A percentile compares a stretch with the other conserved stretches of the same genome.
These are phyloP conservation scores for Hyles lineata DNA, from an alignment of 2,888 invertebrate species.

Conservation along the genomic window DNA sequence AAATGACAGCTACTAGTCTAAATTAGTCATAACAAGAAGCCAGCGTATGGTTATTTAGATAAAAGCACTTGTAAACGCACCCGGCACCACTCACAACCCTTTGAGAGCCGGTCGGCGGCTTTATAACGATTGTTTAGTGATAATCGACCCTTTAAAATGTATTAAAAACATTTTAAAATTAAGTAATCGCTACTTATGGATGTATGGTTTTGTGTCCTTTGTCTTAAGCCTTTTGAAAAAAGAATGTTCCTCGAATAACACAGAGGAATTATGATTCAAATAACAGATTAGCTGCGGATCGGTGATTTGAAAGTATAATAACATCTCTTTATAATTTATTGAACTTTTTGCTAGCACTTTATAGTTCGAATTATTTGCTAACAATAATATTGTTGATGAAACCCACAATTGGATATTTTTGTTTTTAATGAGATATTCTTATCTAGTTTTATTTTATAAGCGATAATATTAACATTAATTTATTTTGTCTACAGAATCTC, in stretches of 20 bases:
- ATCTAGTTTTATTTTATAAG: not conserved
- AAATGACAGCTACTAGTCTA: conserved; percentile 27
- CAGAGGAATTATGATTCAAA: too few relatives aligned
- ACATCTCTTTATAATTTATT: too few relatives aligned
- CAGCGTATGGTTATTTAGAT: conserved; percentile 66
- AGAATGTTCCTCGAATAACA: not conserved
- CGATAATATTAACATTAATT: conserved; percentile 29
- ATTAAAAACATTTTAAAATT: conserved; percentile 41
- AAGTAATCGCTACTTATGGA: conserved; percentile 22
- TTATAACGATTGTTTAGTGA: conserved; percentile 58
- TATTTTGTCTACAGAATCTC: conserved; percentile 73
- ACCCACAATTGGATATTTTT: too few relatives aligned
- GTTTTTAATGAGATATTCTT: not conserved
- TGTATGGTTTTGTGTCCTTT: conserved; percentile 19
- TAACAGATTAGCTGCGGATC: not conserved
- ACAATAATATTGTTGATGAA: too few relatives aligned
- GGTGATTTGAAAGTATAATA: too few relatives aligned
- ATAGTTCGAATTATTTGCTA: too few relatives aligned
- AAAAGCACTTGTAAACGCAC: conserved; percentile 48
- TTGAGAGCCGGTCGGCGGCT: conserved; percentile 51
- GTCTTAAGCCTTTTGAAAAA: not conserved
- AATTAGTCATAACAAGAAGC: conserved; percentile 29
- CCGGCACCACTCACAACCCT: conserved; percentile 74
- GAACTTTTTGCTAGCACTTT: too few relatives aligned
- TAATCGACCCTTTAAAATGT: conserved; percentile 60